These are phyloP conservation scores for Drosophila elegans DNA, from an alignment of 1,140 invertebrate species.

Conservation along the genomic window DNA sequence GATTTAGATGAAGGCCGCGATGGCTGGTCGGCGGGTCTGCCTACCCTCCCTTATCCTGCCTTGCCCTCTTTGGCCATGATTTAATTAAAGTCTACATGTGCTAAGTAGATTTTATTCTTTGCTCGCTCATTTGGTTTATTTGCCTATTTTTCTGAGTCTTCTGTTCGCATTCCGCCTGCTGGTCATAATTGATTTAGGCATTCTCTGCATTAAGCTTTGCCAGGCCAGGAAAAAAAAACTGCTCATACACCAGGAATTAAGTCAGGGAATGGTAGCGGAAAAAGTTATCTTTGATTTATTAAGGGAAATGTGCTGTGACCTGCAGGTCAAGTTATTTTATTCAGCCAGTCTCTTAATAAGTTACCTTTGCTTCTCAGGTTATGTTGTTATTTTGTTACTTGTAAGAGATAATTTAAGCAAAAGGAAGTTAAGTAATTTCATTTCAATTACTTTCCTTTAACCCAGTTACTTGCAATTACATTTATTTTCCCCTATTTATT, in stretches of 20 bases:
- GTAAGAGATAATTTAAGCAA: no score
- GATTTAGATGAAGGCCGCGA: constrained; percentile 48
- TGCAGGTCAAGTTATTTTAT: constrained; percentile 11
- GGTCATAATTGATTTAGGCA: constrained; percentile 74
- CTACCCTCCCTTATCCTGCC: neutral
- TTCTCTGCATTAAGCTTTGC: constrained; percentile 68
- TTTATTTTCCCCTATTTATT: neutral
- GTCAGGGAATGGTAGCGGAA: constrained; percentile 17
- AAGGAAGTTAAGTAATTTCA: no score
- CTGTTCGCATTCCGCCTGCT: constrained; percentile 23
- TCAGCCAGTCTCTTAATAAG: constrained; percentile 2
- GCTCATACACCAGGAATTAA: constrained; percentile 20
- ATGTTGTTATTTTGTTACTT: no score
- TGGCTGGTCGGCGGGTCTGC: constrained; percentile 5
- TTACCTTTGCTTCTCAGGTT: neutral
- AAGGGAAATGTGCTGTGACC: neutral
- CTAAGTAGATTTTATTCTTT: constrained; percentile 80
- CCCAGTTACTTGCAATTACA: no score
- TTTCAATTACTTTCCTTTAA: no score
- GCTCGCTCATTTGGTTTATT: constrained; percentile 57
- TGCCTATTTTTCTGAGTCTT: constrained; percentile 22
- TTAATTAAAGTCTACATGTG: constrained; percentile 81
- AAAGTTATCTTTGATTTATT: constrained; percentile 61
- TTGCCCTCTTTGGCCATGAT: constrained; percentile 53
- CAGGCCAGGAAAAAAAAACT: constrained; percentile 25